Evolutionary conservation across 2,888 invertebrate genomes (phyloP).

Genomic region (Drosophila stalkeri): DNA sequence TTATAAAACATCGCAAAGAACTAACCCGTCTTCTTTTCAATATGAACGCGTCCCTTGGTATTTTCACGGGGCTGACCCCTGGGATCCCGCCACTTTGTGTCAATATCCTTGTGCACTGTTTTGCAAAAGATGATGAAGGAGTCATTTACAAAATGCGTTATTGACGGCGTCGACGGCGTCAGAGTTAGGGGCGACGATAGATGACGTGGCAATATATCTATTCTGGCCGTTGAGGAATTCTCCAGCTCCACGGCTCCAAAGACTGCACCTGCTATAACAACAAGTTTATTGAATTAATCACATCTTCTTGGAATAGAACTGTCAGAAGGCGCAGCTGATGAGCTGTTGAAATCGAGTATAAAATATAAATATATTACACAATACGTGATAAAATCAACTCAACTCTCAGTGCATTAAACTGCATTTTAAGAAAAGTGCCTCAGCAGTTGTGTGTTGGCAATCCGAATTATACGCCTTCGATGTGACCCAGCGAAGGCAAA

Average conservation of each 20-base stretch:
- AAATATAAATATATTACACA: neutral
- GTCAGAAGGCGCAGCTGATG: neutral
- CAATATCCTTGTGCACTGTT: conserved; percentile 78
- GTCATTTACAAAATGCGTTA: conserved; percentile 85
- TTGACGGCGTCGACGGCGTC: conserved; percentile 82
- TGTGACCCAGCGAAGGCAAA: too few relatives aligned
- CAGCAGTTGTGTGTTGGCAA: too few relatives aligned
- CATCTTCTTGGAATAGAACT: neutral
- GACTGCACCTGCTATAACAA: conserved; percentile 61
- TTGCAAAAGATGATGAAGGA: conserved; percentile 85
- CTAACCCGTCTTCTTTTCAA: conserved; percentile 84
- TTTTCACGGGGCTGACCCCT: conserved; percentile 82
- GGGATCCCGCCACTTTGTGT: conserved; percentile 84
- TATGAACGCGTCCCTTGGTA: conserved; percentile 85
- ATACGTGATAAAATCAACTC: neutral
- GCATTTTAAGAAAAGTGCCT: neutral
- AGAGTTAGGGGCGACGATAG: conserved; percentile 65
- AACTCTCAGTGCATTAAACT: neutral
- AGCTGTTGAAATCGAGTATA: neutral
- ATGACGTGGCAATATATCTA: conserved; percentile 16
- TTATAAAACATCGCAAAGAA: conserved; percentile 1
- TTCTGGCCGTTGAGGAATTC: conserved; percentile 17
- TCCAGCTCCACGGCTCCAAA: conserved; percentile 66
- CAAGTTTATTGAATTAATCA: neutral
- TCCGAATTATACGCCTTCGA: too few relatives aligned